Evolutionary conservation across 2,113 vertebrate species (phyloP), one percentile per base, ranked within the genome.

Genomic region (Brachirus orientalis): DNA sequence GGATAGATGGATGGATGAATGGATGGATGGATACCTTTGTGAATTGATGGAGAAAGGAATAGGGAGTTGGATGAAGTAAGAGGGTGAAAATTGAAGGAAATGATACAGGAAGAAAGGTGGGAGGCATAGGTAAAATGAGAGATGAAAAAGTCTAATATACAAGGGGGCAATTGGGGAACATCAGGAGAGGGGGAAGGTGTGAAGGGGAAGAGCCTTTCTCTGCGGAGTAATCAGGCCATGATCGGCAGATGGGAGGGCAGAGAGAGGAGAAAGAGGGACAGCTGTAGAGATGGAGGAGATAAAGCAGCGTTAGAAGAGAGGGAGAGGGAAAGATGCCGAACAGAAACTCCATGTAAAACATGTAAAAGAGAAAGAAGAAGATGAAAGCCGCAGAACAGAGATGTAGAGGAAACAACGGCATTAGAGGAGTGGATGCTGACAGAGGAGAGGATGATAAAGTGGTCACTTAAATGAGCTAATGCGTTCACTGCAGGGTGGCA

Each of bases 161-260:
- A 44, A 17, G 10, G 72, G 44, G 72, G 53, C 10, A 60, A 75
- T 66, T 18, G 54, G 68, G 71, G 52, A 56, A 63, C 81, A 67
- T 75, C 67, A 54, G 58, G 47, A 69, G 81, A 80, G 73, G 63
- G 54, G 63, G 81, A 73, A 12, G 0, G 33, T 4, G 36, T 37
- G 78, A 69, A 35, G 16, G 40, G 57, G 63, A 36, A 60, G 76
- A 66, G 64, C 58, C 57, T 83, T 51, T 71, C 72, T 77, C 69
- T 78, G 78, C 69, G 78, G 59, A 82, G 78, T 76, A 83, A 87
- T 86, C 78, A 75, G 75, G 83, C 65, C 80, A 82, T 75, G 71
- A 85, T 90, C 85, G 86, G 82, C 87, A 92, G 86, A 92, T 87
- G 90, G 90, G 73, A 83, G 84, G 80, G 79, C 78, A 86, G 86